Evolutionary conservation across 2,113 vertebrate species (phyloP).

Genomic region (Rhea americana): DNA sequence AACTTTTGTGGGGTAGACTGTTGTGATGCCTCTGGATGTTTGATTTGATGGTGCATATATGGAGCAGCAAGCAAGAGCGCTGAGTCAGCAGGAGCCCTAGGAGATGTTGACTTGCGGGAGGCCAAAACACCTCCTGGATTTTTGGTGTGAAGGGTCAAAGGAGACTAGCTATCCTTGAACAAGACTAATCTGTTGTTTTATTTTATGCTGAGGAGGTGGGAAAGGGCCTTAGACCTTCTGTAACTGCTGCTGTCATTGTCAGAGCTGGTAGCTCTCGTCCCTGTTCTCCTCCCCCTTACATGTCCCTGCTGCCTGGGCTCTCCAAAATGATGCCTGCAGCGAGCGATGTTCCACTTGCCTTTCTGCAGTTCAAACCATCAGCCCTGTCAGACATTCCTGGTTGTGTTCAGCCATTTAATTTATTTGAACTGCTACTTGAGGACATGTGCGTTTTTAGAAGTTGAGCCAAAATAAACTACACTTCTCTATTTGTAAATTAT

Average conservation of each 20-base stretch:
- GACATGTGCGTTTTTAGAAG: neutral
- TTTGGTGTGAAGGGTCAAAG: neutral
- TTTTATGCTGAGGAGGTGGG: neutral
- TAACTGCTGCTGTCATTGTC: neutral
- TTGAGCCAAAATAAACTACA: neutral
- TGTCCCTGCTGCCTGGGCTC: neutral
- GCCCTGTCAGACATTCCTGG: rapidly evolving
- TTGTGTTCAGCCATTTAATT: neutral
- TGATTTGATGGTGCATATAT: neutral
- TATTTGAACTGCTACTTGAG: neutral
- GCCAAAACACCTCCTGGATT: neutral
- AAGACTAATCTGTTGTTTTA: neutral
- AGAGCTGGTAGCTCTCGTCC: neutral
- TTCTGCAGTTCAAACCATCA: neutral
- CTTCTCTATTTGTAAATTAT: neutral
- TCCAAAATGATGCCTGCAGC: rapidly evolving
- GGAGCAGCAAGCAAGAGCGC: neutral
- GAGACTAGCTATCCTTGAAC: neutral
- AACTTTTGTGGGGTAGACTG: neutral
- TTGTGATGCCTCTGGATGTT: neutral
- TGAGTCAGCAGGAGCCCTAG: neutral
- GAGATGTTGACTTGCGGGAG: rapidly evolving
- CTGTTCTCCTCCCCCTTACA: neutral
- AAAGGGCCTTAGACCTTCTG: neutral
- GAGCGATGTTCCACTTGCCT: neutral